A percentile compares a stretch with the other conserved stretches of the same genome.
Conservation (phyloP, 2,113 vertebrate species). For the Callocephalon fimbriatum region DNA sequence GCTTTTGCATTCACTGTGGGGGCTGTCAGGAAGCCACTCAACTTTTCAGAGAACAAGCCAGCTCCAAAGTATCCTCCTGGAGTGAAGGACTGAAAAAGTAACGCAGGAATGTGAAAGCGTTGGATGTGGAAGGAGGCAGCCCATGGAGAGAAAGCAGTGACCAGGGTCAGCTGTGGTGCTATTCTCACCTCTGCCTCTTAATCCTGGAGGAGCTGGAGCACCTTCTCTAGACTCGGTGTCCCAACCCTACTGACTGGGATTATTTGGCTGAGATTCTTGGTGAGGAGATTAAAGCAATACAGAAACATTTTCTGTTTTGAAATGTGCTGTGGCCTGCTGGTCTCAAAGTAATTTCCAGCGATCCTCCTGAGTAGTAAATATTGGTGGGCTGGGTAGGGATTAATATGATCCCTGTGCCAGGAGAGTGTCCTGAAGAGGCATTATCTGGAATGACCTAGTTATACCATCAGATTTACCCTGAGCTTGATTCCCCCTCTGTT, state of each 20-base stretch:
- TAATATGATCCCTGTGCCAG: not conserved
- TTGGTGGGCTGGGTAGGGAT: not conserved
- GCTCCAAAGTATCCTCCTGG: not conserved
- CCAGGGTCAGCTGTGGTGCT: not conserved
- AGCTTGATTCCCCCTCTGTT: not conserved
- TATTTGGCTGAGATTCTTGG: not conserved
- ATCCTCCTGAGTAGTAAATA: not conserved
- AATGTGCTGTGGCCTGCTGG: not conserved
- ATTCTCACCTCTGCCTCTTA: not conserved
- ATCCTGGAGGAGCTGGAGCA: not conserved
- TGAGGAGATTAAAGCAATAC: not conserved
- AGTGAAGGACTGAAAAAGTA: not conserved
- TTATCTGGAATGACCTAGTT: not conserved
- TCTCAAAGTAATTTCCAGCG: not conserved
- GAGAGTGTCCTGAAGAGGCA: not conserved
- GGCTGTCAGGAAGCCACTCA: not conserved
- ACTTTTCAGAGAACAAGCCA: not conserved
- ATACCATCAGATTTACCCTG: not conserved
- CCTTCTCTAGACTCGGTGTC: not conserved
- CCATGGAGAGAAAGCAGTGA: not conserved
- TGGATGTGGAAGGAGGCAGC: not conserved
- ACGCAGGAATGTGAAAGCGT: not conserved
- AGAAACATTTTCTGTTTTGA: not conserved
- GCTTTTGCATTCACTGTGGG: not conserved
- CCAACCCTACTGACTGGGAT: not conserved